Evolutionary conservation across 1,140 invertebrate species (phyloP).

Genomic region (Stenopsyche tienmushanensis): DNA sequence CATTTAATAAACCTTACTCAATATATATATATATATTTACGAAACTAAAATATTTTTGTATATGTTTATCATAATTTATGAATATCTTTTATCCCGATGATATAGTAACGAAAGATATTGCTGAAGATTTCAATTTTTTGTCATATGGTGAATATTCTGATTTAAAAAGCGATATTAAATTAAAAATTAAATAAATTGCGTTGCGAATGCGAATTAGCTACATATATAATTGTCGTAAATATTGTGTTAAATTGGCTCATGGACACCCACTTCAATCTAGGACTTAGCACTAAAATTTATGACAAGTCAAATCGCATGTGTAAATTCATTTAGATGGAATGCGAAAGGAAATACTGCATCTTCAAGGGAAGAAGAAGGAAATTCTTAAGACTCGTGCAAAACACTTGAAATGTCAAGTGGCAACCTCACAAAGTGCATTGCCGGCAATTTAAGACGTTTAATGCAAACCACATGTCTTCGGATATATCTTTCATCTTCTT

Average conservation of each 20-base stretch:
- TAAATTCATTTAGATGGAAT: not conserved
- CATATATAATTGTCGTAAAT: not conserved
- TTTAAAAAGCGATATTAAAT: not conserved
- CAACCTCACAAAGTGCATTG: not conserved
- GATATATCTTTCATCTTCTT: not conserved
- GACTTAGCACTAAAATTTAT: too few relatives aligned
- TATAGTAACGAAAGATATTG: too few relatives aligned
- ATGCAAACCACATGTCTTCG: constrained; percentile 18
- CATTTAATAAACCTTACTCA: not conserved
- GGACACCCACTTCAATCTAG: too few relatives aligned
- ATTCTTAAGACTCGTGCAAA: not conserved
- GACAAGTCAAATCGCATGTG: not conserved
- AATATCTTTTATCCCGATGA: not conserved
- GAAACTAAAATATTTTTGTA: not conserved
- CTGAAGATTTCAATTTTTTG: too few relatives aligned
- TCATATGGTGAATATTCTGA: not conserved
- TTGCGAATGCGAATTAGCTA: too few relatives aligned
- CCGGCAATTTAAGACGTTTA: constrained; percentile 7
- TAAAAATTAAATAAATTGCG: too few relatives aligned
- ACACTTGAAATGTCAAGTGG: constrained; percentile 3
- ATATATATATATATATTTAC: constrained; percentile 3
- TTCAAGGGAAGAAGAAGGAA: not conserved
- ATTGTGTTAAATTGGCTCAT: not conserved
- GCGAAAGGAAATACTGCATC: not conserved
- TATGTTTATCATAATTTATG: not conserved